Conservation (phyloP, 2,113 vertebrate species). For the Genyomyrus donnyi region DNA sequence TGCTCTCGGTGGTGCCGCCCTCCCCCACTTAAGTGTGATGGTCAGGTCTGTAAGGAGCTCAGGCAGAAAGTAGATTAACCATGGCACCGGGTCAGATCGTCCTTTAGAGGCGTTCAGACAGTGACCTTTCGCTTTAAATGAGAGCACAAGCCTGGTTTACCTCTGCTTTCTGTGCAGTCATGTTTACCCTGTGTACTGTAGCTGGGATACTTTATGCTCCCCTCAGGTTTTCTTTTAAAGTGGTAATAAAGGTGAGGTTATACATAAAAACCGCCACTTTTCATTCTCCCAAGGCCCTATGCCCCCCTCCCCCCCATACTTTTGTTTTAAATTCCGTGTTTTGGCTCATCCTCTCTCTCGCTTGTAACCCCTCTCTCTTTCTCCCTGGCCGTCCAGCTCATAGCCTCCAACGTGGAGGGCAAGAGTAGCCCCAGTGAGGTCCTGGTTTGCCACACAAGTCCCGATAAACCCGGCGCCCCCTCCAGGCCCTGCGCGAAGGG, state of each 20-base stretch:
- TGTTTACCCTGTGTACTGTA: too few relatives aligned
- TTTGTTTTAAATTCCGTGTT: neutral
- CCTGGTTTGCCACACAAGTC: conserved; percentile 87
- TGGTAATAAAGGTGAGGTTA: neutral
- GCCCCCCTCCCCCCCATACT: too few relatives aligned
- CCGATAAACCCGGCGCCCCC: conserved; percentile 88
- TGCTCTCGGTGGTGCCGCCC: neutral
- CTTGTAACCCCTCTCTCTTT: neutral
- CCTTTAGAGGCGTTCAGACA: neutral
- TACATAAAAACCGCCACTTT: too few relatives aligned
- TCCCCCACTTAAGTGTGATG: neutral
- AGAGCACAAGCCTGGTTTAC: neutral
- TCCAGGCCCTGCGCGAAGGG: conserved; percentile 69
- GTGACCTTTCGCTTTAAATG: neutral
- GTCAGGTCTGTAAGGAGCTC: neutral
- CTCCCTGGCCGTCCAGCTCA: conserved; percentile 62
- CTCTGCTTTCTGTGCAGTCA: too few relatives aligned
- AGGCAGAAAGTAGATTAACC: neutral
- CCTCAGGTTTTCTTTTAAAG: neutral
- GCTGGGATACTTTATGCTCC: too few relatives aligned
- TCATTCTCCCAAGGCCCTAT: neutral
- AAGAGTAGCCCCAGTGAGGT: conserved; percentile 89
- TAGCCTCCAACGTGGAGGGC: conserved; percentile 85
- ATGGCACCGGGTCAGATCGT: neutral
- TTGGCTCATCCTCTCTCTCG: neutral